Evolutionary conservation across 2,113 vertebrate genomes (phyloP).

Genomic region (Tetrao urogallus): DNA sequence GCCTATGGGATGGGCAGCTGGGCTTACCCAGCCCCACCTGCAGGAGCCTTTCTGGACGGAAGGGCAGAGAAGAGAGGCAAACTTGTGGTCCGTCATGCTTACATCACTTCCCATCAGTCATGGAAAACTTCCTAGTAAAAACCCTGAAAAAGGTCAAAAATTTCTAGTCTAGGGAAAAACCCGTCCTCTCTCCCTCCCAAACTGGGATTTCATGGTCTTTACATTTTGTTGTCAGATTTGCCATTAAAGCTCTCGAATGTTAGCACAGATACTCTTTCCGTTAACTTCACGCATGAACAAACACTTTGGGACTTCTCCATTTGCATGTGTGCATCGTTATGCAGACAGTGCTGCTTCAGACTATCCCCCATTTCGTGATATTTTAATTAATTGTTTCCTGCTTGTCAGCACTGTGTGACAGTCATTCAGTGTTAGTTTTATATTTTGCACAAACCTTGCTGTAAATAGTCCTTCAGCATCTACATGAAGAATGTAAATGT

Average conservation of each 20-base stretch:
- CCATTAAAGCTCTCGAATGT: neutral
- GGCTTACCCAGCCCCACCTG: neutral
- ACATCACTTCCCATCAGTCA: neutral
- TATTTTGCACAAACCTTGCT: conserved; percentile 20
- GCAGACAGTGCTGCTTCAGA: neutral
- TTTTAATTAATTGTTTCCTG: conserved; percentile 1
- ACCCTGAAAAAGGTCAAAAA: neutral
- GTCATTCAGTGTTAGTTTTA: neutral
- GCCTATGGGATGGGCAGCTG: neutral
- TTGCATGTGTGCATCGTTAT: neutral
- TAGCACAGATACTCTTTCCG: neutral
- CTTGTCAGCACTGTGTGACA: neutral
- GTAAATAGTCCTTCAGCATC: neutral
- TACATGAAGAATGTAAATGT: neutral
- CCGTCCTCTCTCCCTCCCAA: neutral
- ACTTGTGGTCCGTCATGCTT: neutral
- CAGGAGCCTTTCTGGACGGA: neutral
- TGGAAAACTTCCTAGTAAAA: neutral
- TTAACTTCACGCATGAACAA: neutral
- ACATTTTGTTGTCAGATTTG: neutral
- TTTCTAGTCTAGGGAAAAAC: neutral
- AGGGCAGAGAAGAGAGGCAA: neutral
- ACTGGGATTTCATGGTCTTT: neutral
- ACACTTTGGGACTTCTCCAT: neutral
- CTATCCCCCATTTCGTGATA: neutral